Base-by-base conservation (phyloP, 2,113 vertebrate species). In the Recurvirostra avosetta region DNA sequence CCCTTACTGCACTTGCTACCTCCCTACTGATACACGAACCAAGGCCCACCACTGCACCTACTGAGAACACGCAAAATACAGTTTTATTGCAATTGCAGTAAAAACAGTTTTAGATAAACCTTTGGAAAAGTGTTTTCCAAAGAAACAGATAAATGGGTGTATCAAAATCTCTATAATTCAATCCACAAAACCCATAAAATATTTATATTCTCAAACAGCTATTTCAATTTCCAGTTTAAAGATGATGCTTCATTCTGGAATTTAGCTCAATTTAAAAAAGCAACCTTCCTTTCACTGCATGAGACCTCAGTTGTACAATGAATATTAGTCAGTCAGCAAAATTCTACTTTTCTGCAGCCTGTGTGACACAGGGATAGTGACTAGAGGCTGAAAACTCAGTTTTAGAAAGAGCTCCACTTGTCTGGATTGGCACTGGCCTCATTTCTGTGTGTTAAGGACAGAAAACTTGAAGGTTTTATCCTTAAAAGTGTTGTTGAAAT, bases 11-110 rank as follows among this genome's bases (percentile, higher is more conserved):
- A 7, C 25, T 58, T 45, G 29, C 29, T 25, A 5, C 38, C 40
- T 70, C 50, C 41, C 36, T n/a, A 4, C 0, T 34, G 16, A 66
- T 6, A 18, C 0, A 3, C 14, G 63, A 70, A 65, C 12, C 50
- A 59, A 91, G 55, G 36, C 7, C 30, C 22, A 38, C 14, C 1
- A 36, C 1, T 45, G 32, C 15, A 34, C 9, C 41, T 38, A 16
- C 32, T 30, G 32, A 47, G 29, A 88, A 47, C 3, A 21, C 0
- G 10, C 21, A 59, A 74, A 90, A 53, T 2, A 34, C 5, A n/a
- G 9, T 36, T 56, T 62, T 45, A 73, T 3, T 77, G 50, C n/a
- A 86, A 50, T 7, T 38, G n/a, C 41, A 92, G 34, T 8, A 59
- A 86, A 76, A 67, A 3, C 3, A 36, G 7, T 29, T 71, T 63